These are phyloP conservation scores for Scolanthus callimorphus DNA, from an alignment of 92 coral and sea anemone genomes.

Conservation along the genomic window DNA sequence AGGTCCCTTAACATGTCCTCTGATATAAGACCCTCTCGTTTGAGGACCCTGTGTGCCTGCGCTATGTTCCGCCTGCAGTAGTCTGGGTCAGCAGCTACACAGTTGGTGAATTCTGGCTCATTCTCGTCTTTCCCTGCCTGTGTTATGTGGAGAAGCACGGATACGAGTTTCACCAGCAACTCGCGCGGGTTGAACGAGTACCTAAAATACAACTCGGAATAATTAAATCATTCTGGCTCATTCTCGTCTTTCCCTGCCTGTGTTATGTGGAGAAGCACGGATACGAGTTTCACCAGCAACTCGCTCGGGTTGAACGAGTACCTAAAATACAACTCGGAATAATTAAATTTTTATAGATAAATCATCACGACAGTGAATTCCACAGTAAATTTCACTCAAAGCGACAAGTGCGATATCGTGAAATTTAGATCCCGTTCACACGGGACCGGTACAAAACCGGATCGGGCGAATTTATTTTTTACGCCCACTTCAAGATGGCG, in stretches of 20 bases:
- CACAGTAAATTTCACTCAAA: too few species aligned
- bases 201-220: too few species aligned
- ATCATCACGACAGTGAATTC: too few species aligned
- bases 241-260: constrained; percentile 32
- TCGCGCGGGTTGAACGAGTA: constrained; percentile 89
- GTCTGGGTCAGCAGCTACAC: constrained; percentile 78
- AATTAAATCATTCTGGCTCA: too few species aligned
- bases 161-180: constrained; percentile 59
- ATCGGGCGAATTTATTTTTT: too few species aligned
- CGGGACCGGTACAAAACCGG: too few species aligned
- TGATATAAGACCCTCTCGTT: constrained; percentile 44
- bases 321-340: too few species aligned
- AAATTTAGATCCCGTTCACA: too few species aligned
- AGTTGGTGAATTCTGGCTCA: constrained; percentile 41
- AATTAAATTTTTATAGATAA: too few species aligned
- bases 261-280: constrained; percentile 64
- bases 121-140: constrained; percentile 32
- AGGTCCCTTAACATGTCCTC: constrained; percentile 46
- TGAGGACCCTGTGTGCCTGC: constrained; percentile 51
- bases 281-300: constrained; percentile 59
- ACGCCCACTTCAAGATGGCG: too few species aligned
- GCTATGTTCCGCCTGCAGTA: constrained; percentile 62
- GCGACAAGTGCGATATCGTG: too few species aligned
- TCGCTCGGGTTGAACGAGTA: constrained; percentile 88
- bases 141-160: constrained; percentile 64